Base-by-base conservation (phyloP, 2,888 invertebrate species). In the Euzetes globulus region DNA sequence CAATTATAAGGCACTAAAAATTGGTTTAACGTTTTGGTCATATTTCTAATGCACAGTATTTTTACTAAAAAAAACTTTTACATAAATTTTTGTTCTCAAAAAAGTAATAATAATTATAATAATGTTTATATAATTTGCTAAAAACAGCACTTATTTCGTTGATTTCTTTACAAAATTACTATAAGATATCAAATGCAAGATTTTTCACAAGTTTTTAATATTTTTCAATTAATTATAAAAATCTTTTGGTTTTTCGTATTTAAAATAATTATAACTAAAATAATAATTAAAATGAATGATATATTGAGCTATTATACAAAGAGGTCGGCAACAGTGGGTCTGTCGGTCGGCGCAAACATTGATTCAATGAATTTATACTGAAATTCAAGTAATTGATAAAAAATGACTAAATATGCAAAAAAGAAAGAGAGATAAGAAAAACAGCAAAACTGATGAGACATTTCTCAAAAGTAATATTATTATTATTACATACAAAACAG, bases 251-350 rank as follows among this genome's bases (percentile, higher is more conserved):
- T 11, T 63, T 37, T 63, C 9, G 13, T 29, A 37, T 37, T 65
- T 15, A 37, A 27, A 65, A 65, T 65, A 68, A 45, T 68, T n/a
- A 22, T 68, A 68, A 41, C 41, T 9, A 68, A 22, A 68, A 68
- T 45, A 33, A 65, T 29, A 29, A 65, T 29, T 37, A 68, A 68
- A 33, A 45, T 45, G 45, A 68, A 68, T 68, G 68, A 68, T 68
- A 68, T 68, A 68, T 68, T 68, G 68, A 68, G 68, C 68, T 68
- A 68, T 68, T 22, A 68, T 68, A 68, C 68, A 68, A 22, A 17
- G 17, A 15, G 58, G 9, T 11, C 15, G n/a, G 4, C 5, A 15
- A 33, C 33, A 25, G 63, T 63, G 29, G 4, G 45, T 41, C 41
- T 45, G 68, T 68, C 68, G n/a, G 33, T 63, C 63, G 63, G 63